Conservation (phyloP, 2,888 invertebrate genomes). For the Tholera decimalis region DNA sequence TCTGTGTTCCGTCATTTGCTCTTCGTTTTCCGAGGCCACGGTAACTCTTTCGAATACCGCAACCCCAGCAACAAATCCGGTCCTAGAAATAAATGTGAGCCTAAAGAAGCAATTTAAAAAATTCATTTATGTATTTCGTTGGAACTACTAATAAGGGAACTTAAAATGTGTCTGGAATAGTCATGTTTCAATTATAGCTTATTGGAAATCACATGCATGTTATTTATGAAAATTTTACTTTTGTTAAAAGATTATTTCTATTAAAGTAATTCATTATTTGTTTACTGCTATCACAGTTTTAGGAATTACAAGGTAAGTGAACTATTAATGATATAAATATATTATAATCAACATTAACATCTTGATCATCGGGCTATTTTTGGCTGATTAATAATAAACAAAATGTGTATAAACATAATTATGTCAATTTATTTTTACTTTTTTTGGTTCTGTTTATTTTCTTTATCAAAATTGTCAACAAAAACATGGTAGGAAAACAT, state of each 20-base stretch:
- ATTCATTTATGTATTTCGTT: background rate
- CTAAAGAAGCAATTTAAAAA: background rate
- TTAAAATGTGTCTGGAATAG: background rate
- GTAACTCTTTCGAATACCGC: too few relatives aligned
- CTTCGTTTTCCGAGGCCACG: too few relatives aligned
- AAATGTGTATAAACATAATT: too few relatives aligned
- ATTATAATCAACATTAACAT: background rate
- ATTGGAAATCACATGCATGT: background rate
- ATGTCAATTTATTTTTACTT: too few relatives aligned
- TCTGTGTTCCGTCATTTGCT: too few relatives aligned
- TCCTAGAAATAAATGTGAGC: background rate
- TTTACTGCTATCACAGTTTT: constrained; percentile 63
- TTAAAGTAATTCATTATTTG: constrained; percentile 39
- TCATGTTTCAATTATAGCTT: background rate
- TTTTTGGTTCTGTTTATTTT: too few relatives aligned
- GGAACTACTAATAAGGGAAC: too few relatives aligned
- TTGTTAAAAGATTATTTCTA: background rate
- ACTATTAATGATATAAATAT: constrained; percentile 5
- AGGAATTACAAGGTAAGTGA: constrained; percentile 67
- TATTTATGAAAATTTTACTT: background rate
- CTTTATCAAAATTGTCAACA: too few relatives aligned
- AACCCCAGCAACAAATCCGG: too few relatives aligned
- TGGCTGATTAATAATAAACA: too few relatives aligned
- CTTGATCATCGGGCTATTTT: too few relatives aligned
- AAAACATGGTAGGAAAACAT: too few relatives aligned